Conservation (phyloP, 1,140 invertebrate genomes). For the Pseudomyrmex gracilis region DNA sequence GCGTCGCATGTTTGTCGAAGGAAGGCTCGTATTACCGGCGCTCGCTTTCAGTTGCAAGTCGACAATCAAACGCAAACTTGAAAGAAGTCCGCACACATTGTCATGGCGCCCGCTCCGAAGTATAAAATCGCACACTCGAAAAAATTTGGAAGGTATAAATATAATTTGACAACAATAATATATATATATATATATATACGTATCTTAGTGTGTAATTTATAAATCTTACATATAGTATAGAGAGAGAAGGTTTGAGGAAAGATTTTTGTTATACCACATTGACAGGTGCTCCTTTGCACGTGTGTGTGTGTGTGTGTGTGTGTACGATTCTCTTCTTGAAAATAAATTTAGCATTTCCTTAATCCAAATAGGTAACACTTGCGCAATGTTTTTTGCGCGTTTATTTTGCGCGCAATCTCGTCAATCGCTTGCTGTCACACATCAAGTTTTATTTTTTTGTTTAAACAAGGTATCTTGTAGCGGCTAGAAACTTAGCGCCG, state of each 20-base stretch:
- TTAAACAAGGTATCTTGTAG: slow-evolving; percentile 86
- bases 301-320: too few relatives aligned
- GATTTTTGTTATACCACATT: too few relatives aligned
- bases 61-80: slow-evolving; percentile 31
- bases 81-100: not conserved
- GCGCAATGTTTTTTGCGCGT: too few relatives aligned
- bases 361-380: not conserved
- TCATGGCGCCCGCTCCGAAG: slow-evolving; percentile 39
- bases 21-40: slow-evolving; percentile 35
- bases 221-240: too few relatives aligned
- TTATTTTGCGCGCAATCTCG: too few relatives aligned
- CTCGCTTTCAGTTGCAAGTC: slow-evolving; percentile 44
- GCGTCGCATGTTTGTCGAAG: slow-evolving; percentile 32
- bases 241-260: too few relatives aligned
- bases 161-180: not conserved
- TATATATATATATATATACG: too few relatives aligned
- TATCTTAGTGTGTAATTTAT: too few relatives aligned
- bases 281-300: too few relatives aligned
- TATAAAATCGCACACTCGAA: slow-evolving; percentile 73
- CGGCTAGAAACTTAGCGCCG: slow-evolving; percentile 86
- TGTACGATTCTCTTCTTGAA: not conserved
- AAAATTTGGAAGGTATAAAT: slow-evolving; percentile 77
- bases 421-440: not conserved
- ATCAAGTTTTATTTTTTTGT: slow-evolving; percentile 16
- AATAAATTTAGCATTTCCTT: slow-evolving; percentile 1